phyloP scores from a whole-genome alignment of 2,113 vertebrate species.

The Brachyistius frenatus region DNA sequence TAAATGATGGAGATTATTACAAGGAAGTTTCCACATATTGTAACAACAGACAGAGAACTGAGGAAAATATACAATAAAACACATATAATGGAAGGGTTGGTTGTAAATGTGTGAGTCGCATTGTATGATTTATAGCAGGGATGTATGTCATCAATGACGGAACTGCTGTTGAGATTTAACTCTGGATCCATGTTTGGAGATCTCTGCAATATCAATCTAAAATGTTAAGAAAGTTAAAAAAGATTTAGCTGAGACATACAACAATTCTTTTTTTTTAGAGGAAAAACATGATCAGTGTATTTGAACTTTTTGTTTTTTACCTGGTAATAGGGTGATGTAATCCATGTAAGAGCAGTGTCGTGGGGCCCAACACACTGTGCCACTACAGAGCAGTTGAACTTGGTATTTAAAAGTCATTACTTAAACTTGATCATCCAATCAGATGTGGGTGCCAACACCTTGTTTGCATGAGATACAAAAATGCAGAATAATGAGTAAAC shows the following conservation, averaged over 20 bases:
- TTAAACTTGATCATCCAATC: neutral
- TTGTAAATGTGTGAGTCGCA: neutral
- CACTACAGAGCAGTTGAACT: neutral
- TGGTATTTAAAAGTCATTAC: neutral
- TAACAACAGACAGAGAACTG: neutral
- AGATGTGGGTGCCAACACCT: neutral
- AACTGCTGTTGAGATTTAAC: neutral
- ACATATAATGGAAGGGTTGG: neutral
- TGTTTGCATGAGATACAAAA: neutral
- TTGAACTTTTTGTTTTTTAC: neutral
- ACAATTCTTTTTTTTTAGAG: neutral
- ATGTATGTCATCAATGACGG: neutral
- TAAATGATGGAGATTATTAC: conserved; percentile 17
- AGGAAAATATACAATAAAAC: conserved; percentile 7
- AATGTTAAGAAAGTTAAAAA: neutral
- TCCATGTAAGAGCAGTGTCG: neutral
- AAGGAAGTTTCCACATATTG: conserved; percentile 19
- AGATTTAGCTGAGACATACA: neutral
- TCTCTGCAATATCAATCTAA: neutral
- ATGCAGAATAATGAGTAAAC: neutral
- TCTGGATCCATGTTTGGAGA: neutral
- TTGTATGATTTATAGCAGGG: neutral
- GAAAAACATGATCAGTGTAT: neutral
- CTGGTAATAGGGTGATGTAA: neutral
- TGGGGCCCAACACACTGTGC: neutral